These are phyloP conservation scores for Spea multiplicata DNA, from an alignment of 2,113 vertebrate species.

Conservation along the genomic window DNA sequence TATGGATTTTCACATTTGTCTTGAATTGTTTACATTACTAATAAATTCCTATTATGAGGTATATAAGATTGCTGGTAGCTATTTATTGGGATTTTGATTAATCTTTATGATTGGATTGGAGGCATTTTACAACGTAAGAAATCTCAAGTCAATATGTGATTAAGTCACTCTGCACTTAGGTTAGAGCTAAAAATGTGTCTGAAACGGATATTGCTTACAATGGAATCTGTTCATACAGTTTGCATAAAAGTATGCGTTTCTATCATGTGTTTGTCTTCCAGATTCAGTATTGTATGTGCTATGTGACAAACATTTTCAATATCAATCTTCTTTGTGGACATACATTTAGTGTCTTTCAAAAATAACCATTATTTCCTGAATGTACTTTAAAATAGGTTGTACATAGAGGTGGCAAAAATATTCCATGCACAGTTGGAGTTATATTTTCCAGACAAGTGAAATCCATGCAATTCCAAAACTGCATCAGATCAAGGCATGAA, in stretches of 20 bases:
- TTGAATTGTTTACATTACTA: constrained; percentile 33
- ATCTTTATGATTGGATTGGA: background rate
- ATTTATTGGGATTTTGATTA: constrained; percentile 25
- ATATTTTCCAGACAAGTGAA: too few species aligned
- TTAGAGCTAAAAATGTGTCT: constrained; percentile 3
- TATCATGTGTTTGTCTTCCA: background rate
- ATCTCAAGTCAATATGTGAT: constrained; percentile 1
- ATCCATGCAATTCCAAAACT: too few species aligned
- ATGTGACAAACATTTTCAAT: too few species aligned
- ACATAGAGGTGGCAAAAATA: too few species aligned
- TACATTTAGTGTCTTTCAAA: too few species aligned
- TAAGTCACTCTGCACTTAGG: background rate
- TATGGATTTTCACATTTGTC: constrained; percentile 36
- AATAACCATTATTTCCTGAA: too few species aligned
- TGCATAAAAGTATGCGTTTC: constrained; percentile 26
- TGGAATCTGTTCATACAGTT: background rate
- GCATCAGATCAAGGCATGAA: too few species aligned
- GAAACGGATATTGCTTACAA: background rate
- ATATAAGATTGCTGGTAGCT: constrained; percentile 7
- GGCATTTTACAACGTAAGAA: constrained; percentile 16
- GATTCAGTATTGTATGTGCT: too few species aligned
- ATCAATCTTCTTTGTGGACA: too few species aligned
- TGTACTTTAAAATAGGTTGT: too few species aligned
- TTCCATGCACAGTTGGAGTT: too few species aligned
- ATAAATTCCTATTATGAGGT: constrained; percentile 21